Evolutionary conservation across 2,888 invertebrate species (phyloP).

Genomic region (Andricus quercusramuli): DNA sequence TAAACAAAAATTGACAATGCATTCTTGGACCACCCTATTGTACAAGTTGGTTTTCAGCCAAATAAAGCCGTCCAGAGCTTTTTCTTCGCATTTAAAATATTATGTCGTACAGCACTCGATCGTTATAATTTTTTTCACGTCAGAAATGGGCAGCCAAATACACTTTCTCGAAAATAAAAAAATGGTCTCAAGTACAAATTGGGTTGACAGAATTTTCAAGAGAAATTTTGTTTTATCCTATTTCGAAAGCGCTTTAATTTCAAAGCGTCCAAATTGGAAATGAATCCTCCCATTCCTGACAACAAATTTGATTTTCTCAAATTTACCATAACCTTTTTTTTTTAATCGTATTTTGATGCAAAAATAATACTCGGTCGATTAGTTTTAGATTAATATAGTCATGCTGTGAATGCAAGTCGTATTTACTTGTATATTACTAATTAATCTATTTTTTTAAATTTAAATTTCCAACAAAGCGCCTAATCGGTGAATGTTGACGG

Average conservation of each 20-base stretch:
- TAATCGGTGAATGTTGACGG: slow-evolving; percentile 57
- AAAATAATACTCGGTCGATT: slow-evolving; percentile 77
- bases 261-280: not conserved
- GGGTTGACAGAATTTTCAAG: not conserved
- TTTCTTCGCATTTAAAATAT: slow-evolving; percentile 68
- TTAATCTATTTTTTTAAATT: slow-evolving; percentile 51
- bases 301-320: not conserved
- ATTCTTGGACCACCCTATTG: no score
- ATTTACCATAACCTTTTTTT: slow-evolving; percentile 24
- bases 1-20: no score
- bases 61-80: slow-evolving; percentile 45
- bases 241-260: not conserved
- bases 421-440: slow-evolving; percentile 17
- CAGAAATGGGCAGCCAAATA: slow-evolving; percentile 21
- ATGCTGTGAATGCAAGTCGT: slow-evolving; percentile 22
- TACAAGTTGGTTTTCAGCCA: not conserved
- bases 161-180: not conserved
- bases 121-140: slow-evolving; percentile 39
- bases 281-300: not conserved
- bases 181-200: not conserved
- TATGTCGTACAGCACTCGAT: slow-evolving; percentile 62
- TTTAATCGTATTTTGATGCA: slow-evolving; percentile 64
- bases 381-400: slow-evolving; percentile 69
- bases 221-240: not conserved
- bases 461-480: slow-evolving; percentile 52